Conservation (phyloP, 2,797 vertebrate species). For the Hipposideros larvatus region DNA sequence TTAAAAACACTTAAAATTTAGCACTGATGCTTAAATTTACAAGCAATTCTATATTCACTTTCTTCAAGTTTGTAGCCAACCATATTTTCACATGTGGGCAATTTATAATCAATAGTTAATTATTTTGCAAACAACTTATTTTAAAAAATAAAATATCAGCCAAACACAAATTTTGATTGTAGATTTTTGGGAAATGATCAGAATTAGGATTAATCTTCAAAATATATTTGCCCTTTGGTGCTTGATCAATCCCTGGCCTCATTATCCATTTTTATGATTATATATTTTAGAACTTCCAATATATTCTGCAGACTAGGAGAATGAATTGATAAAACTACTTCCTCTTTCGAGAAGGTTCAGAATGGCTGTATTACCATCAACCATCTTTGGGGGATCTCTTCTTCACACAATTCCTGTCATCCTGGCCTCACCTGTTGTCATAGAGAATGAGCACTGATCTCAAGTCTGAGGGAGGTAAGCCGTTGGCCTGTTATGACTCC, state of each 20-base stretch:
- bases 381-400: background rate
- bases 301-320: background rate
- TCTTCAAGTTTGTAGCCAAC: background rate
- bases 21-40: background rate
- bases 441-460: background rate
- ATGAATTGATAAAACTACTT: background rate
- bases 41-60: background rate
- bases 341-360: background rate
- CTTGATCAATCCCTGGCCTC: background rate
- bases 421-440: background rate
- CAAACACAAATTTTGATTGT: background rate
- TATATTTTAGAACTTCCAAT: background rate
- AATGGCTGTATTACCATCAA: background rate
- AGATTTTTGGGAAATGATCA: background rate
- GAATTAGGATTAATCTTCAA: background rate
- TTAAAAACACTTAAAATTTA: constrained; percentile 1
- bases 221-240: constrained; percentile 11
- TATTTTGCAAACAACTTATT: background rate
- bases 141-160: background rate
- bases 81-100: background rate
- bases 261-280: background rate
- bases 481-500: background rate
- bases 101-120: background rate
- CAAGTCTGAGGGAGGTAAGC: background rate
- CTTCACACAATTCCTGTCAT: no score